Evolutionary conservation across 1,140 invertebrate genomes (phyloP), one percentile per base, ranked within the genome.

Genomic region (Bombus difficillimus): DNA sequence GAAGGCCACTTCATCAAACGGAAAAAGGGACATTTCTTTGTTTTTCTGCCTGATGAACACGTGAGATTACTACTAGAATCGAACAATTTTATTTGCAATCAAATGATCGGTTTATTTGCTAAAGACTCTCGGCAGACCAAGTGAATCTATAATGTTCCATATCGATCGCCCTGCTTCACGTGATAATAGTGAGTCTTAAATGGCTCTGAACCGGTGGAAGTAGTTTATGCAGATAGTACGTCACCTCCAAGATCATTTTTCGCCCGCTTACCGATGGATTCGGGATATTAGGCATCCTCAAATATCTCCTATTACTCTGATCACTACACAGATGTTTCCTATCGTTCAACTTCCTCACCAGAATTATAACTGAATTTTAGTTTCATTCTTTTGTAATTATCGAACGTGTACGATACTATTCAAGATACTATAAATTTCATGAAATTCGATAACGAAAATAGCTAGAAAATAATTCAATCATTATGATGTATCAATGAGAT

Each of bases 71-170:
- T 59, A 57, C 18, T 41, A 72, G 68, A 62, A 34, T 59, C 71
- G 41, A 83, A 37, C 15, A 66, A 15, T 68, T 68, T 68, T 68
- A 68, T 68, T 68, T 37, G 34, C 32, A 28, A 73, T 59, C 71
- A 25, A 87, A 43, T 15, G 77, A 32, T 76, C 22, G 62, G 68
- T 83, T 88, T 80, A 83, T 87, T 88, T 76, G 68, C 43, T 71
- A 75, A 39, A 71, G 68, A 25, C 47, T 64, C 62, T n/a, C 47
- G 43, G 39, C 39, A 53, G 75, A 78, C 73, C 72, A n/a, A 76
- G 59, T 64, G 85, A 87, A 87, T 87, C 80, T 39, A 69, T 88
- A 88, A 87, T 87, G 47, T 53, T 41, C 69, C 32, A 69, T 57
- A 79, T 88, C 84, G 79, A 86, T 82, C 59, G n/a, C 2, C 15